A percentile compares a stretch with the other conserved stretches of the same genome.
These are phyloP conservation scores for Drosophila quadrilineata DNA, from an alignment of 1,140 invertebrate species.

Conservation along the genomic window DNA sequence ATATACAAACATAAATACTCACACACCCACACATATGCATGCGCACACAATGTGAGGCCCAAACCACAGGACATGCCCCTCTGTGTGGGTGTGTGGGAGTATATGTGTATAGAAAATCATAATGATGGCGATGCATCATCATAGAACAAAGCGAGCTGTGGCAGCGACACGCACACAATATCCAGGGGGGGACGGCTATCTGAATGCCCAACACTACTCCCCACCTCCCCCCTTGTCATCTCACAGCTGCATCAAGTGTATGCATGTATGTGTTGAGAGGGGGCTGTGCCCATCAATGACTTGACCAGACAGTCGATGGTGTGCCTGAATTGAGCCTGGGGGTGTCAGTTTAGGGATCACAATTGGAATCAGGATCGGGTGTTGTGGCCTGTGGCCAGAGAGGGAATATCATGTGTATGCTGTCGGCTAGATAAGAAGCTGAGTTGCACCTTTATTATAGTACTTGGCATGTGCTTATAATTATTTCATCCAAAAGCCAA, in stretches of 20 bases:
- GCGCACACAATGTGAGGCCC: not conserved
- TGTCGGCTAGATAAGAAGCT: constrained; percentile 10
- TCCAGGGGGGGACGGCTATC: constrained; percentile 10
- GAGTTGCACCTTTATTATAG: constrained; percentile 22
- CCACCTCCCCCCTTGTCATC: not conserved
- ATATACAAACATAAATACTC: constrained; percentile 71
- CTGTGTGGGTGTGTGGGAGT: not conserved
- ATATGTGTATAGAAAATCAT: constrained; percentile 67
- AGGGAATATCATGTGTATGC: not conserved
- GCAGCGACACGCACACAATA: constrained; percentile 70
- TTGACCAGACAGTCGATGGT: constrained; percentile 38
- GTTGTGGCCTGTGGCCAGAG: not conserved
- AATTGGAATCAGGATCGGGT: not conserved
- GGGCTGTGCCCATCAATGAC: constrained; percentile 35
- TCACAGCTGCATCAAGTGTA: too few relatives aligned
- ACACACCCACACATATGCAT: constrained; percentile 9
- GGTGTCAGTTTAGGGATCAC: not conserved
- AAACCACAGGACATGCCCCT: not conserved
- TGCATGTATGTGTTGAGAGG: too few relatives aligned
- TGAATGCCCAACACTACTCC: not conserved
- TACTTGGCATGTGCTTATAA: constrained; percentile 23
- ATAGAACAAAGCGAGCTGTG: constrained; percentile 59
- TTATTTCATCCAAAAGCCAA: constrained; percentile 25
- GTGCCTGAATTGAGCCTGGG: constrained; percentile 1
- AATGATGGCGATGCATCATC: constrained; percentile 78